phyloP scores from a whole-genome alignment of 2,113 vertebrate species.

The Calyptomena viridis region DNA sequence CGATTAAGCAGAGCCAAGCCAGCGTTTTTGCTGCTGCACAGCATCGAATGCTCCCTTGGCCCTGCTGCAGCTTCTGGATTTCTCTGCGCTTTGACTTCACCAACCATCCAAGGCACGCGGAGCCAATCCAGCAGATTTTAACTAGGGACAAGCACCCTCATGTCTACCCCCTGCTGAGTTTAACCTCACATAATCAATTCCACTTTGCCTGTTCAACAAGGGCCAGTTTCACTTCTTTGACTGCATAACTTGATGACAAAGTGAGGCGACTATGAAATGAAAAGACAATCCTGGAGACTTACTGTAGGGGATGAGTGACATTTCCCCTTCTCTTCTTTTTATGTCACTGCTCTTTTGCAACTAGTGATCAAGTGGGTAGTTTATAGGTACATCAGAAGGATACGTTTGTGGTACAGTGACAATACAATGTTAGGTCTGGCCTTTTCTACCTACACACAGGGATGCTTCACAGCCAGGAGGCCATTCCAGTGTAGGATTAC shows the following conservation, averaged over 20 bases:
- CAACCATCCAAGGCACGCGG: too few species aligned
- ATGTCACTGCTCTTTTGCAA: not conserved
- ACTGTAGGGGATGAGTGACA: not conserved
- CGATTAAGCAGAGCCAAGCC: accelerated
- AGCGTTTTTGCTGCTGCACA: not conserved
- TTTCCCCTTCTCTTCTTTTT: not conserved
- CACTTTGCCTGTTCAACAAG: not conserved
- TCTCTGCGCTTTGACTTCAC: not conserved
- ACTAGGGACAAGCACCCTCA: not conserved
- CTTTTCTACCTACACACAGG: not conserved
- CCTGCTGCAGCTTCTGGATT: not conserved
- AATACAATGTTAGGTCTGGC: too few species aligned
- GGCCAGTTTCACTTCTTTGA: not conserved
- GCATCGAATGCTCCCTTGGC: accelerated
- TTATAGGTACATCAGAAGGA: not conserved
- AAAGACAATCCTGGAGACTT: not conserved
- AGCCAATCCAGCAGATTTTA: not conserved
- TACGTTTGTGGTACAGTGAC: accelerated
- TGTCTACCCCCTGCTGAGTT: not conserved
- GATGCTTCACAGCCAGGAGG: not conserved
- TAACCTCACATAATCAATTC: not conserved
- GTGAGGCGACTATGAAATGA: not conserved
- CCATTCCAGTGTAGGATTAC: not conserved
- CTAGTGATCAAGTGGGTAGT: not conserved
- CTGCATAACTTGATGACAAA: accelerated